A percentile compares a stretch with the other conserved stretches of the same genome.
Conservation (phyloP, 2,888 invertebrate genomes). For the Phytoseiulus persimilis region DNA sequence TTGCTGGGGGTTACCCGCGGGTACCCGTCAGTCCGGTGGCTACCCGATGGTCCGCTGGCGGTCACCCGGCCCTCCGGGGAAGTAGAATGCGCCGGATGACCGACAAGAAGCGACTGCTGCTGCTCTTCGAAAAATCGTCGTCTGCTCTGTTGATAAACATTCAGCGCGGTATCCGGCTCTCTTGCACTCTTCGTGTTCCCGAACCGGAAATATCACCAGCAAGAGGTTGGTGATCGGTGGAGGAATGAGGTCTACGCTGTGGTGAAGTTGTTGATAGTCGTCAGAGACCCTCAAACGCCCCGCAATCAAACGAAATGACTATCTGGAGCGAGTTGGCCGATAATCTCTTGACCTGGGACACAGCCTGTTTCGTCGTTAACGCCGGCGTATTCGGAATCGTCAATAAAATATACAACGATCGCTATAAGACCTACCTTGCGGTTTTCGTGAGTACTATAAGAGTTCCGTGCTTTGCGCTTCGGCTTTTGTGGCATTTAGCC, state of each 20-base stretch:
- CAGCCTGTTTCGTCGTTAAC: constrained; percentile 5
- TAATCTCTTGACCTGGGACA: constrained; percentile 12
- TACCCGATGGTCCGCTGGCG: no score
- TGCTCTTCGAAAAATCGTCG: neutral
- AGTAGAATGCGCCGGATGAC: no score
- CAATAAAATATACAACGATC: constrained; percentile 12
- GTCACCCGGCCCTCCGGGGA: no score
- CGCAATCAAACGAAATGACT: neutral
- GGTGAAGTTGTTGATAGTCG: no score
- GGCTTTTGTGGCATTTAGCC: no score
- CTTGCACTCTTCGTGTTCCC: neutral
- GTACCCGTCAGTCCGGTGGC: no score
- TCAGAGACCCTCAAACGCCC: no score
- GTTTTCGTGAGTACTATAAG: neutral
- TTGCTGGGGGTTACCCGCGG: no score
- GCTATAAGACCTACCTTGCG: neutral
- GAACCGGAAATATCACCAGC: no score
- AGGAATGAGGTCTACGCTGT: no score
- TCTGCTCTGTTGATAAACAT: neutral
- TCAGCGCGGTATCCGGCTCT: neutral
- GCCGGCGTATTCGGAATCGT: neutral
- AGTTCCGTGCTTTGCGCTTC: no score
- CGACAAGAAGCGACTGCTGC: no score
- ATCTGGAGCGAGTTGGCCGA: constrained; percentile 25
- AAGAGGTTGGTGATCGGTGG: neutral